Percentiles rank a stretch among this genome's conserved stretches.
These are phyloP conservation scores for Myotis yumanensis DNA, from an alignment of 2,113 vertebrate genomes.

Conservation along the genomic window DNA sequence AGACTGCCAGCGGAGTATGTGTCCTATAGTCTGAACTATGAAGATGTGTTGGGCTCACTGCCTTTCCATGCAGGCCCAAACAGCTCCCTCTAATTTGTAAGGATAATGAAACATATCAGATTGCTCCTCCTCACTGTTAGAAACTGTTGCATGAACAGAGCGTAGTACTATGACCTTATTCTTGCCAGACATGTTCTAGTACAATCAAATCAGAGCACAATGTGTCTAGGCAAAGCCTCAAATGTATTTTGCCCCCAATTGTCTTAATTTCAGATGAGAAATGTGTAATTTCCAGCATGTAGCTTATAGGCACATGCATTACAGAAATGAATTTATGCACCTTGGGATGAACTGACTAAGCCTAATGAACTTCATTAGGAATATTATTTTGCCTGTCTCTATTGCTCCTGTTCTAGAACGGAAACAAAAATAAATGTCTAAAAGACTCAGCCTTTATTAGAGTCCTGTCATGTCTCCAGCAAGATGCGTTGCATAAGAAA, in stretches of 20 bases:
- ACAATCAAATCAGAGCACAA: slow-evolving; percentile 56
- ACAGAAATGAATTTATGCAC: not conserved
- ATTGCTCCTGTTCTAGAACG: not conserved
- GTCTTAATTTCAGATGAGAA: slow-evolving; percentile 23
- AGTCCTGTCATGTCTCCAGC: not conserved
- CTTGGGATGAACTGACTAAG: slow-evolving; percentile 42
- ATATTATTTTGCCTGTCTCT: slow-evolving; percentile 57
- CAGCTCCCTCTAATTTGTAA: not conserved
- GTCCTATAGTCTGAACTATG: not conserved
- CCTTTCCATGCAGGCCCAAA: not conserved
- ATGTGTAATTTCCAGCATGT: not conserved
- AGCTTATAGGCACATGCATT: not conserved
- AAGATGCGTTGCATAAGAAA: slow-evolving; percentile 33
- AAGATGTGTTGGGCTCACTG: rapidly evolving
- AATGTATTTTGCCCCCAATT: not conserved
- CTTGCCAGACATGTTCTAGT: slow-evolving; percentile 17
- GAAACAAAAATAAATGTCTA: slow-evolving; percentile 43
- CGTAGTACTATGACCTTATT: not conserved
- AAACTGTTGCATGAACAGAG: not conserved
- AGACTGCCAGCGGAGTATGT: rapidly evolving
- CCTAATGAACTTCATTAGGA: slow-evolving; percentile 63
- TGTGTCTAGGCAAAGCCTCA: slow-evolving; percentile 36
- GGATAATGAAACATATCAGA: slow-evolving; percentile 26
- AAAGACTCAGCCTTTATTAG: slow-evolving; percentile 13
- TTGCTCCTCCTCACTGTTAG: not conserved